Evolutionary conservation across 2,797 vertebrate species (phyloP).

Genomic region (Eulemur mongoz): DNA sequence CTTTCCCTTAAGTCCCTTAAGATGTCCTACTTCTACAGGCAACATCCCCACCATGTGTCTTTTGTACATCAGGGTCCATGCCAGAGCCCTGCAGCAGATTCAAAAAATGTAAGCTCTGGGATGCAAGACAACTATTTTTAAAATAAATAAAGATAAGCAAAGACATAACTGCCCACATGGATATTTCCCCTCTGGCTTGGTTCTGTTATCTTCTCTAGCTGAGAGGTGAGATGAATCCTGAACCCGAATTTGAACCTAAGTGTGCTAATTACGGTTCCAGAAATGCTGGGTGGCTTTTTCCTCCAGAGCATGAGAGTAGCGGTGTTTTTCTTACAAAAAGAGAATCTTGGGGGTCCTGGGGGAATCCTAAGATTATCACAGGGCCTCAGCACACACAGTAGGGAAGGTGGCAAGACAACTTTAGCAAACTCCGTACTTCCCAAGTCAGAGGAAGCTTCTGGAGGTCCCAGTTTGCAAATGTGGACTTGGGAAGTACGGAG

Average conservation of each 20-base stretch:
- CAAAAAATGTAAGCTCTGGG: constrained; percentile 37
- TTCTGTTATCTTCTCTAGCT: constrained; percentile 13
- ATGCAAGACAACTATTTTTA: constrained; percentile 61
- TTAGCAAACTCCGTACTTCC: neutral
- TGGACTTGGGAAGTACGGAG: too few relatives aligned
- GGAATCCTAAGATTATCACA: neutral
- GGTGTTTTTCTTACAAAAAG: neutral
- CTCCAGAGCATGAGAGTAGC: neutral
- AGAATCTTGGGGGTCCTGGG: neutral
- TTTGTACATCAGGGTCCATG: constrained; percentile 52
- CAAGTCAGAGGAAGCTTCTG: neutral
- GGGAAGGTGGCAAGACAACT: neutral
- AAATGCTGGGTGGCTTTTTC: neutral
- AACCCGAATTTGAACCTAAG: constrained; percentile 41
- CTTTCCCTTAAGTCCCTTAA: constrained; percentile 70
- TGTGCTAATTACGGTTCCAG: neutral
- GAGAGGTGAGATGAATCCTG: neutral
- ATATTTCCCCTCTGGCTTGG: neutral
- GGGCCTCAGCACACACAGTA: neutral
- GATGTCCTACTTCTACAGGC: constrained; percentile 65
- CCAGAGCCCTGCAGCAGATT: constrained; percentile 61
- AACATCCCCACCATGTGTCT: constrained; percentile 48
- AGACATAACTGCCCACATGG: neutral
- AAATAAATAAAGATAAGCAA: constrained; percentile 68
- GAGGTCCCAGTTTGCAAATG: too few relatives aligned